These are phyloP conservation scores for Noctua janthe DNA, from an alignment of 2,888 invertebrate species.

Conservation along the genomic window DNA sequence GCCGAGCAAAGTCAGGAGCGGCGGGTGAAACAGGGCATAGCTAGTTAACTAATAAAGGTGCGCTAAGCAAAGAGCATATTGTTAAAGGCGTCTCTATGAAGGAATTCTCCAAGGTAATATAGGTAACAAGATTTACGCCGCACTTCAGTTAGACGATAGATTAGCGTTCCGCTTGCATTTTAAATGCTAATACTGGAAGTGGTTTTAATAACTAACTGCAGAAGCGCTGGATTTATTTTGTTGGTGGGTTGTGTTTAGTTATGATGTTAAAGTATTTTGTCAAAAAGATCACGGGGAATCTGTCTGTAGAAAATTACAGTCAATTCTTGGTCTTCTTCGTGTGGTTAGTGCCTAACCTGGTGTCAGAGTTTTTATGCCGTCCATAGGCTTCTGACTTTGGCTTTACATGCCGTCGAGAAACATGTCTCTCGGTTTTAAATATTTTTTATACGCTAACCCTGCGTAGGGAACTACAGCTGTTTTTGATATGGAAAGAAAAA, in stretches of 20 bases:
- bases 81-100: constrained; percentile 19
- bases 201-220: constrained; percentile 50
- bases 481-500: too few species aligned
- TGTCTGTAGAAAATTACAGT: not conserved
- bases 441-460: too few species aligned
- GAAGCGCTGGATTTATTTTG: constrained; percentile 3
- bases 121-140: constrained; percentile 50
- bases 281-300: not conserved
- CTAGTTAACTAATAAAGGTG: too few species aligned
- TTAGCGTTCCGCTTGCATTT: constrained; percentile 49
- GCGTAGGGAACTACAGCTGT: too few species aligned
- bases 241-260: not conserved
- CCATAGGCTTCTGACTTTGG: too few species aligned
- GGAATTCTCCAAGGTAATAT: constrained; percentile 29
- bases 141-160: constrained; percentile 40
- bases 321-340: not conserved
- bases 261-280: not conserved
- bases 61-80: not conserved
- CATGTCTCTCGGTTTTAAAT: too few species aligned
- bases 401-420: too few species aligned
- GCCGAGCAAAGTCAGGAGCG: too few species aligned
- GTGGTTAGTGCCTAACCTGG: too few species aligned
- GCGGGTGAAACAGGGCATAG: too few species aligned
- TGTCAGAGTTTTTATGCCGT: too few species aligned
- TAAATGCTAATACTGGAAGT: constrained; percentile 57